Base-by-base conservation (phyloP, 1,140 invertebrate species). In the Monomorium pharaonis region DNA sequence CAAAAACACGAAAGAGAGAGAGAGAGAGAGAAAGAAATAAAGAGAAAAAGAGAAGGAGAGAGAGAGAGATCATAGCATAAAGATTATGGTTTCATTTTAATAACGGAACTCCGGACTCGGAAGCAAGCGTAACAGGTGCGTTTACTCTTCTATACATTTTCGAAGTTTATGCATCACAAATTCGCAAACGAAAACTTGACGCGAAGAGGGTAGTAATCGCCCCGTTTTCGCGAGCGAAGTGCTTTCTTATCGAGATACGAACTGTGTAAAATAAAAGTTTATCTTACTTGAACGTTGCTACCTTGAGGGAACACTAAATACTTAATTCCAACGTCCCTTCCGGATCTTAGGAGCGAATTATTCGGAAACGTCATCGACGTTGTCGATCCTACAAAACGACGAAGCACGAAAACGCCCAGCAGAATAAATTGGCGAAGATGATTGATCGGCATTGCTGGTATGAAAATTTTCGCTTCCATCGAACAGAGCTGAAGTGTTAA, bases 241-340 rank as follows among this genome's bases (percentile, higher is more conserved):
- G 12, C 33, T 33, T 63, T 3, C 18, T 51, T 77, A 44, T 63
- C 9, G 42, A 3, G 24, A 24, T 37, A 51, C 21, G 10, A 3
- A 0, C 24, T 37, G 24, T 58, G 24, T 30, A 47, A 42, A 83
- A 74, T 58, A 9, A 30, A 62, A 51, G 12, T 49, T 77, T 3
- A 3, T 83, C 92, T 91, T 56, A 95, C 95, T 92, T 95, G 94
- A 75, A 95, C 92, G 85, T 95, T 95, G 75, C 95, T 95, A 6
- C 95, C 95, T 87, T 95, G 91, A 0, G 95, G 95, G 85, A 95
- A 95, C 54, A 95, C 74, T 24, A 95, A 89, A 85, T 94, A 95
- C 47, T 92, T 92, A 24, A 67, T 44, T n/a, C 87, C 58, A 76
- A 90, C 77, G 65, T 92, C 92, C 69, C 94, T 91, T 72, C 88